phyloP scores from a whole-genome alignment of 1,140 invertebrate species.

The Drosophila lowei region DNA sequence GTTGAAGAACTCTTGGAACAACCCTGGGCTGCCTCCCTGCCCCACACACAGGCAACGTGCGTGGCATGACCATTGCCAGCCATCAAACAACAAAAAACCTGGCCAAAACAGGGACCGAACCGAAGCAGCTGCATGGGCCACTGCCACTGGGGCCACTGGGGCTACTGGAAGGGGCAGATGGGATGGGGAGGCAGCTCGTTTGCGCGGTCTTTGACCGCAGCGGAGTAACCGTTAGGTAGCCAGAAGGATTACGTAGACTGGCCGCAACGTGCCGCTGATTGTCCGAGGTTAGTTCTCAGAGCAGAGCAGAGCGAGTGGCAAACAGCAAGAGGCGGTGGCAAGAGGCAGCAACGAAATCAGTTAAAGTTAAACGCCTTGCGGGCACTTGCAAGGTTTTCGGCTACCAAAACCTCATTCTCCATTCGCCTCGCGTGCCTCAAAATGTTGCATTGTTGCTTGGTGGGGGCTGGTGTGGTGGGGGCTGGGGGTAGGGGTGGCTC shows the following conservation, averaged over 20 bases:
- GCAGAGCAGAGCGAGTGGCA: constrained; percentile 3
- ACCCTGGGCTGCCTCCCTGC: too few relatives aligned
- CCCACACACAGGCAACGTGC: constrained; percentile 33
- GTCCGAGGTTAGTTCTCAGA: constrained; percentile 58
- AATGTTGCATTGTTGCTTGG: constrained; percentile 26
- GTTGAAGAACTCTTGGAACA: constrained; percentile 2
- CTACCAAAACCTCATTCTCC: constrained; percentile 55
- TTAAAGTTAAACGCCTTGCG: constrained; percentile 67
- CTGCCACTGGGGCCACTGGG: constrained; percentile 3
- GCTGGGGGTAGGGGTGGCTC: constrained; percentile 15
- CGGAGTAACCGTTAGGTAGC: constrained; percentile 58
- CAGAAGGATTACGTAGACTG: constrained; percentile 47
- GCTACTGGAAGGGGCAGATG: constrained; percentile 7
- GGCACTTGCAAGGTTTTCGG: constrained; percentile 52
- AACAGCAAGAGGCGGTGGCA: background rate
- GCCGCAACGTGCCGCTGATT: constrained; percentile 47
- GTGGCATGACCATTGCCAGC: constrained; percentile 49
- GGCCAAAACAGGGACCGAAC: constrained; percentile 27
- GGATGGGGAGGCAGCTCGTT: constrained; percentile 34
- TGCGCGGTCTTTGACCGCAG: constrained; percentile 56
- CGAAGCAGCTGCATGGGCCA: too few relatives aligned
- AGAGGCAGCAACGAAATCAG: constrained; percentile 54
- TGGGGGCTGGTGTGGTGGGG: background rate
- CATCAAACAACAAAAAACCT: constrained; percentile 23
- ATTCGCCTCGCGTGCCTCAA: constrained; percentile 56